phyloP scores from a whole-genome alignment of 1,140 invertebrate species.

The Steinernema khuongi region DNA sequence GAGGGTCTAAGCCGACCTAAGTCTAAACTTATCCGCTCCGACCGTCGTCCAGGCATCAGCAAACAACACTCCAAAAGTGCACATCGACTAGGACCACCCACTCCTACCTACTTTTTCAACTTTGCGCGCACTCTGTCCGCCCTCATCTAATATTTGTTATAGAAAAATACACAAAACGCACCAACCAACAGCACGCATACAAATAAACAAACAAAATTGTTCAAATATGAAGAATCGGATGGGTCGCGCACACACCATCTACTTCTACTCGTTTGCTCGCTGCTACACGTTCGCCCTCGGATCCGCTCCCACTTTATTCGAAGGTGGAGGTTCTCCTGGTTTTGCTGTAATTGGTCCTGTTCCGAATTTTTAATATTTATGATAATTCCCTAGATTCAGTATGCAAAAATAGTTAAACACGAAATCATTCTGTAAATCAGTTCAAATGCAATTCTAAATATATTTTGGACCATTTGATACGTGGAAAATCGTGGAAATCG shows the following conservation, averaged over 20 bases:
- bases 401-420: too few species aligned
- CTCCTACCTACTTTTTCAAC: background rate
- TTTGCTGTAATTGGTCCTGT: background rate
- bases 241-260: conserved; percentile 15
- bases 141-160: conserved; percentile 11
- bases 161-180: background rate
- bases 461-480: too few species aligned
- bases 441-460: too few species aligned
- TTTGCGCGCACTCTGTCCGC: background rate
- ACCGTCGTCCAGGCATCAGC: background rate
- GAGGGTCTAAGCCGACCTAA: too few species aligned
- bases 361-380: background rate
- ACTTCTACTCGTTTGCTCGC: conserved; percentile 16
- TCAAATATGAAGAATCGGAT: conserved; percentile 15
- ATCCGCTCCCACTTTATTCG: background rate
- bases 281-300: background rate
- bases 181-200: background rate
- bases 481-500: too few species aligned
- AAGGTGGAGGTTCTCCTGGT: background rate
- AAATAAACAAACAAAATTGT: conserved; percentile 16
- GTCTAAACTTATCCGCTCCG: too few species aligned
- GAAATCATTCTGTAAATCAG: too few species aligned
- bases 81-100: background rate
- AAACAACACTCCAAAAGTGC: too few species aligned
- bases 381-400: too few species aligned